Conservation (phyloP, 1,140 invertebrate genomes). For the Drosophila azteca region DNA sequence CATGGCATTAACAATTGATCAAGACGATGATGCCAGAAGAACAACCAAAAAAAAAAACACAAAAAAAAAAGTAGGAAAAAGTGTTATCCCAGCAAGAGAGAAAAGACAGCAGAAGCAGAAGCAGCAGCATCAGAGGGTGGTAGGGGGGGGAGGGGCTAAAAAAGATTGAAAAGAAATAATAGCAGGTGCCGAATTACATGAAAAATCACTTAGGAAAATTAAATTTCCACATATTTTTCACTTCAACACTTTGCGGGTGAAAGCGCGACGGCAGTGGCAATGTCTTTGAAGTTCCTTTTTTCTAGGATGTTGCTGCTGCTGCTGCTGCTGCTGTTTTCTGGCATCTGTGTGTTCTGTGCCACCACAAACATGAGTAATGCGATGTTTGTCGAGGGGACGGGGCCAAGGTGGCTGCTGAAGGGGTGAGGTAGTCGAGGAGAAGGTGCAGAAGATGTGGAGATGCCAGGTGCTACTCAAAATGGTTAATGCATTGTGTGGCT, state of each 20-base stretch:
- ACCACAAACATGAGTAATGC: constrained; percentile 77
- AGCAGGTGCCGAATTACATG: constrained; percentile 82
- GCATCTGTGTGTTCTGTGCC: constrained; percentile 47
- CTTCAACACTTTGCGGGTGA: constrained; percentile 52
- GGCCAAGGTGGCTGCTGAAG: not conserved
- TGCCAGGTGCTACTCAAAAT: constrained; percentile 55
- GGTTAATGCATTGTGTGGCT: constrained; percentile 64
- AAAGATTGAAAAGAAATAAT: constrained; percentile 80
- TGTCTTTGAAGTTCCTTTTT: constrained; percentile 66
- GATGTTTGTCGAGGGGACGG: constrained; percentile 42
- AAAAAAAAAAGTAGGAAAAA: constrained; percentile 25
- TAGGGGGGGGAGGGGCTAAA: not conserved
- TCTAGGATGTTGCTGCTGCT: constrained; percentile 5
- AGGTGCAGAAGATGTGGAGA: constrained; percentile 8
- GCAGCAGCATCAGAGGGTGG: constrained; percentile 6
- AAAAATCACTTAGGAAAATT: constrained; percentile 82
- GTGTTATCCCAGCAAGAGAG: constrained; percentile 51
- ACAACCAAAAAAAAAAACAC: constrained; percentile 18
- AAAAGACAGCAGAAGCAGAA: constrained; percentile 27
- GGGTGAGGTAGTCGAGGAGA: not conserved
- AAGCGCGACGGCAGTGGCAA: constrained; percentile 38
- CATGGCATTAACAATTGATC: constrained; percentile 79
- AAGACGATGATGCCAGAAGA: constrained; percentile 27
- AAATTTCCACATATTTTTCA: constrained; percentile 82
- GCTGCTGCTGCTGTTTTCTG: constrained; percentile 17